These are phyloP conservation scores for Trisateles emortualis DNA, from an alignment of 2,888 invertebrate genomes.

Conservation along the genomic window DNA sequence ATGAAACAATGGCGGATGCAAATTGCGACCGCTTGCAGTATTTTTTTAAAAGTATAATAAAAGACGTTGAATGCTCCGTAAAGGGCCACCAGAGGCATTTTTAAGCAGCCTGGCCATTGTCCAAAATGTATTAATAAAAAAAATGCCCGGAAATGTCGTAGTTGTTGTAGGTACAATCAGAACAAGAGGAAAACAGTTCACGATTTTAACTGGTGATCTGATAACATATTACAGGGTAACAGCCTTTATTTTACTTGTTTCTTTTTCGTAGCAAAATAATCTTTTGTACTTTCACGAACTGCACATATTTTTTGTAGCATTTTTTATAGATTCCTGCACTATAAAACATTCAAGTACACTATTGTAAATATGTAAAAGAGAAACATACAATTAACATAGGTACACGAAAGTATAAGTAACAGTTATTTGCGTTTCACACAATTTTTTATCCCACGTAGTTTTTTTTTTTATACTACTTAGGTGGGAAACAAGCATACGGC, in stretches of 20 bases:
- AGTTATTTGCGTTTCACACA: no score
- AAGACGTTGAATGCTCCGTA: slow-evolving; percentile 68
- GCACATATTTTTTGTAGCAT: no score
- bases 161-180: slow-evolving; percentile 38
- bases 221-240: neutral
- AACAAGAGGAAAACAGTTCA: neutral
- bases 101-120: slow-evolving; percentile 68
- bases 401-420: no score
- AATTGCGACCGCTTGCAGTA: slow-evolving; percentile 68
- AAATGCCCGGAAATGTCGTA: slow-evolving; percentile 60
- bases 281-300: no score
- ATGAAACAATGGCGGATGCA: slow-evolving; percentile 81
- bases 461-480: no score
- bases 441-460: no score
- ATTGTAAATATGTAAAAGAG: no score
- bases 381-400: no score
- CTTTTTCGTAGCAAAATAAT: no score
- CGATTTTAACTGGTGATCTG: neutral
- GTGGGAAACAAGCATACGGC: no score
- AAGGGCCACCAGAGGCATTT: slow-evolving; percentile 64
- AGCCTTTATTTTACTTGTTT: neutral
- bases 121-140: slow-evolving; percentile 65
- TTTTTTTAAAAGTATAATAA: slow-evolving; percentile 73
- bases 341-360: no score
- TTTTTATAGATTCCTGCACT: no score